Evolutionary conservation across 23 tunicate genomes (phyloP), one percentile per base, ranked within the genome.

Genomic region (Diplosoma virens): DNA sequence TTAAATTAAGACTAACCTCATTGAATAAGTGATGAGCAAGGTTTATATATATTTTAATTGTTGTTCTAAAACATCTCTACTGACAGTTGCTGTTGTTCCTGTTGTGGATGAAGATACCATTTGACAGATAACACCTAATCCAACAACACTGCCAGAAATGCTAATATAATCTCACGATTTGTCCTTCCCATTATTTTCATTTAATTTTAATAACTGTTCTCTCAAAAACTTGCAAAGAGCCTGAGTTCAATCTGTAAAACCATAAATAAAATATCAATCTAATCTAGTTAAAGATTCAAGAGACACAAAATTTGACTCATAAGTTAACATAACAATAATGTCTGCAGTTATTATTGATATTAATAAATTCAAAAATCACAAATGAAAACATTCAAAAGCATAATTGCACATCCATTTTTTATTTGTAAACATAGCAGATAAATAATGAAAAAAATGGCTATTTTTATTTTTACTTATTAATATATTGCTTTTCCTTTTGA

Each of bases 191-290:
- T 74, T 77, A 23, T 34, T 78, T 24, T 77, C 37, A 52, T 84
- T 84, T 35, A 90, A 55, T 28, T 80, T 84, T 58, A 52, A 17
- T 16, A 90, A 73, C 30, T 80, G 97, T 23, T 92, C 97, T 26
- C 83, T 46, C 84, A 92, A 58, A 54, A 92, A 92, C 58, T 74
- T 92, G 65, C 92, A 85, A 3, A 92, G 67, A 23, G 97, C 92
- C 21, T 76, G 85, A 11, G 97, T 92, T 93, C 97, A 92, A 30
- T 92, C 97, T 92, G 59, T 6, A 63, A 26, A 27, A 30, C 29
- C 9, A 63, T 24, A 64, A 17, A 64, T 64, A 7, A 32, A 64
- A n/a, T n/a, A n/a, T n/a, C n/a, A n/a, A n/a, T n/a, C n/a, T n/a
- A n/a, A n/a, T n/a, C n/a, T n/a, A n/a, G n/a, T n/a, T n/a, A n/a